phyloP scores from a whole-genome alignment of 2,113 vertebrate species.

The Telmatochromis sp. region DNA sequence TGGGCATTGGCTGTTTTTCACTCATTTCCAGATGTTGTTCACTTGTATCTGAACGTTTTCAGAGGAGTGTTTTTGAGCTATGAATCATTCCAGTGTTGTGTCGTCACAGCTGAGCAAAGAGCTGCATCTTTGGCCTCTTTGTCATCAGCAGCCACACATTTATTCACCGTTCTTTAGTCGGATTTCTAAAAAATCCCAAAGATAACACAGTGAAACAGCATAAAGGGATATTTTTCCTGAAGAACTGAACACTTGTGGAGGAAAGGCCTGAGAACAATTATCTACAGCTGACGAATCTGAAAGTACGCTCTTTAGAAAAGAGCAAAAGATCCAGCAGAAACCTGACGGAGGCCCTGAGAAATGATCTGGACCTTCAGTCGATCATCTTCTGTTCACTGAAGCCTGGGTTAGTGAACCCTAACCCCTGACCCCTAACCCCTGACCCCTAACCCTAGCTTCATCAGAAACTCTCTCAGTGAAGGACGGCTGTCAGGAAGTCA shows the following conservation, averaged over 20 bases:
- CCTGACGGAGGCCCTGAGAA: rapidly evolving
- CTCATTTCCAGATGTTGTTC: not conserved
- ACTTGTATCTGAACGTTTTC: not conserved
- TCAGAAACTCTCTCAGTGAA: not conserved
- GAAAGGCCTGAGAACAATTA: not conserved
- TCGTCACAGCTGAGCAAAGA: not conserved
- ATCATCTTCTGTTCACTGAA: not conserved
- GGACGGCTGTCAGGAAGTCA: not conserved
- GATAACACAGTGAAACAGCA: not conserved
- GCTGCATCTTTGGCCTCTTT: not conserved
- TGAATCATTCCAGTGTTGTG: not conserved
- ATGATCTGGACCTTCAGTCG: not conserved
- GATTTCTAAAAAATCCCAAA: rapidly evolving
- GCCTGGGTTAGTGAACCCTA: not conserved
- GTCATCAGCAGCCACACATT: not conserved
- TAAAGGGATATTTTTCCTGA: not conserved
- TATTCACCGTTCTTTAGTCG: not conserved
- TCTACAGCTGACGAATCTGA: not conserved
- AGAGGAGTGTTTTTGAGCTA: not conserved
- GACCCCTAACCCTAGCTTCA: not conserved
- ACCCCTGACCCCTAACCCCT: not conserved
- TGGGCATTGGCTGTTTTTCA: not conserved
- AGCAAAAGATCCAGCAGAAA: not conserved
- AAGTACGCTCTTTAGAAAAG: not conserved
- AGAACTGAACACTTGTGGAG: not conserved